Evolutionary conservation across 2,113 vertebrate species (phyloP).

Genomic region (Ifrita kowaldi): DNA sequence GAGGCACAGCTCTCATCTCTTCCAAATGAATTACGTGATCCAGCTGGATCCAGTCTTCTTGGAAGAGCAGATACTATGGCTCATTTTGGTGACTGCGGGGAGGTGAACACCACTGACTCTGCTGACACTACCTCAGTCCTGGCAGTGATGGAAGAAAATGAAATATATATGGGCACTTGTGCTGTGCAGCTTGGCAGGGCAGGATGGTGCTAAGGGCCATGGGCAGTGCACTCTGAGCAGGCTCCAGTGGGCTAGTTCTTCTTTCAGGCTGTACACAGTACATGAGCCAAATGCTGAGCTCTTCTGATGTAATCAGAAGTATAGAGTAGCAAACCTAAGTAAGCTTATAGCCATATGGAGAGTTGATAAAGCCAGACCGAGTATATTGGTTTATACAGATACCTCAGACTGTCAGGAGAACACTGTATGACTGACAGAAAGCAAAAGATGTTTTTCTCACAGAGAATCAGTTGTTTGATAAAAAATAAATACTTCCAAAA

Average conservation of each 20-base stretch:
- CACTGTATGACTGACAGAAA: not conserved
- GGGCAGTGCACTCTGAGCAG: not conserved
- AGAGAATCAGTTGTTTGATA: not conserved
- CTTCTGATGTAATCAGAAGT: not conserved
- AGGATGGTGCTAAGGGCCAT: not conserved
- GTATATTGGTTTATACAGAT: not conserved
- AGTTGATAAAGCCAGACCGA: not conserved
- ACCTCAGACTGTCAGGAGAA: not conserved
- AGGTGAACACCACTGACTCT: not conserved
- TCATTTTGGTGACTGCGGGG: not conserved
- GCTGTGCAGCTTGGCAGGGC: not conserved
- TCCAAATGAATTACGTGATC: not conserved
- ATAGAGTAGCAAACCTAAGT: not conserved
- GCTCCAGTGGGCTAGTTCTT: not conserved
- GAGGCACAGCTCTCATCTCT: not conserved
- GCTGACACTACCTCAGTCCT: not conserved
- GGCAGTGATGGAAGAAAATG: not conserved
- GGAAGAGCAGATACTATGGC: not conserved
- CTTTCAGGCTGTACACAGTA: not conserved
- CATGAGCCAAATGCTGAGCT: not conserved
- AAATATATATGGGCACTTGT: not conserved
- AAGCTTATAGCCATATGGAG: not conserved
- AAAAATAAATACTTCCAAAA: not conserved
- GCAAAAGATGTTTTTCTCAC: not conserved
- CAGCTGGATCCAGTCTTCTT: not conserved